Conservation (phyloP, 2,113 vertebrate species). For the Hemibagrus wyckioides region DNA sequence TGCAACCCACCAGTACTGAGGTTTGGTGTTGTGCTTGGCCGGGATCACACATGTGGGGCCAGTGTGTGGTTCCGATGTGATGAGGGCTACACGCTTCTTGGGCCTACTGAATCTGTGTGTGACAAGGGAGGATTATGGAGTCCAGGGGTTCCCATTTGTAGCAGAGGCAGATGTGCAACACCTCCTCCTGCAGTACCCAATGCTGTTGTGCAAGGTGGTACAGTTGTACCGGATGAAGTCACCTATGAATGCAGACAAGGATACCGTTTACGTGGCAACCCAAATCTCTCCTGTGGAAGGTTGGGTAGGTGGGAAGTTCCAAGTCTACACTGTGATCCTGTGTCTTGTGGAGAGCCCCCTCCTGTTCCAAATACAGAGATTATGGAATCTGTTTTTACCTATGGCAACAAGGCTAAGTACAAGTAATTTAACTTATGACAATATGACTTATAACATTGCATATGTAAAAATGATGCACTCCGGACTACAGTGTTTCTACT, state of each 20-base stretch:
- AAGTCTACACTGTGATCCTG: constrained; percentile 80
- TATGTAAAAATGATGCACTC: background rate
- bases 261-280: constrained; percentile 75
- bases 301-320: constrained; percentile 84
- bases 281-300: constrained; percentile 82
- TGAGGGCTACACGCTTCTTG: constrained; percentile 83
- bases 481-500: background rate
- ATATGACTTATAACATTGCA: background rate
- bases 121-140: constrained; percentile 85
- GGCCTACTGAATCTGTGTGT: constrained; percentile 81
- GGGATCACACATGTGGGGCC: constrained; percentile 81
- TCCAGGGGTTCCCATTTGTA: constrained; percentile 82
- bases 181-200: constrained; percentile 83
- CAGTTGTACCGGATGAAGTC: constrained; percentile 75
- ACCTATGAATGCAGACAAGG: constrained; percentile 85
- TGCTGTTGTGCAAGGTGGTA: constrained; percentile 79
- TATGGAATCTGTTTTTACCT: constrained; percentile 76
- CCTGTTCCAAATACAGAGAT: constrained; percentile 75
- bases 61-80: constrained; percentile 78
- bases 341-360: constrained; percentile 87
- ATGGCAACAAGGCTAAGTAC: constrained; percentile 84
- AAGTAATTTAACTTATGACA: constrained; percentile 74
- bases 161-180: constrained; percentile 77
- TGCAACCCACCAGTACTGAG: constrained; percentile 79
- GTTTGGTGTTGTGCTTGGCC: constrained; percentile 74